phyloP scores from a whole-genome alignment of 2,113 vertebrate genomes.

The Scophthalmus maximus region DNA sequence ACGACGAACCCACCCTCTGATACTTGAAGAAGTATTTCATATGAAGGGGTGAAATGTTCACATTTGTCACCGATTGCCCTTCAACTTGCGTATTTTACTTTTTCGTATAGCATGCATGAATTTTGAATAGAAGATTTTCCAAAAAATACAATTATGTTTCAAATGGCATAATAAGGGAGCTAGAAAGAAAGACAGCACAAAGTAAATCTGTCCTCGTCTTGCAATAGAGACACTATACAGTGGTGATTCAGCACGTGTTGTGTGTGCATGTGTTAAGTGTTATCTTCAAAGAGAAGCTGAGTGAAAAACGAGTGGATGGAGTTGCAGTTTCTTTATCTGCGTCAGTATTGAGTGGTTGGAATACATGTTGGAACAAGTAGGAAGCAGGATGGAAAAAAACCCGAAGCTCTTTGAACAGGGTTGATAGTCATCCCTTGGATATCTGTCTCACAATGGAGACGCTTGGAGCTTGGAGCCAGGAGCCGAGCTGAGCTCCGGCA shows the following conservation, averaged over 20 bases:
- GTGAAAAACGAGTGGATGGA: background rate
- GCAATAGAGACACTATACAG: no score
- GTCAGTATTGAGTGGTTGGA: background rate
- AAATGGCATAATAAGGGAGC: no score
- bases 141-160: no score
- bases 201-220: no score
- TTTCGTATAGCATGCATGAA: no score
- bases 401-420: background rate
- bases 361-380: background rate
- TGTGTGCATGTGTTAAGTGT: no score
- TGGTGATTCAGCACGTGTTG: no score
- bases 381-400: background rate
- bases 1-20: constrained; percentile 23
- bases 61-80: background rate
- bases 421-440: background rate
- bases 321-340: background rate
- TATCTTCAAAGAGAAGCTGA: no score
- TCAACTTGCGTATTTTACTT: background rate
- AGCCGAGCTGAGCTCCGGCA: background rate
- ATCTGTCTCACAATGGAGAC: background rate
- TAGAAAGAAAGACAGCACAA: no score
- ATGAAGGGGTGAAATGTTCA: constrained; percentile 9
- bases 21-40: constrained; percentile 15
- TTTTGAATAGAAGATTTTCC: no score
- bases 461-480: background rate